Base-by-base conservation (phyloP, 2,888 invertebrate genomes). In the Caenorhabditis sp. region DNA sequence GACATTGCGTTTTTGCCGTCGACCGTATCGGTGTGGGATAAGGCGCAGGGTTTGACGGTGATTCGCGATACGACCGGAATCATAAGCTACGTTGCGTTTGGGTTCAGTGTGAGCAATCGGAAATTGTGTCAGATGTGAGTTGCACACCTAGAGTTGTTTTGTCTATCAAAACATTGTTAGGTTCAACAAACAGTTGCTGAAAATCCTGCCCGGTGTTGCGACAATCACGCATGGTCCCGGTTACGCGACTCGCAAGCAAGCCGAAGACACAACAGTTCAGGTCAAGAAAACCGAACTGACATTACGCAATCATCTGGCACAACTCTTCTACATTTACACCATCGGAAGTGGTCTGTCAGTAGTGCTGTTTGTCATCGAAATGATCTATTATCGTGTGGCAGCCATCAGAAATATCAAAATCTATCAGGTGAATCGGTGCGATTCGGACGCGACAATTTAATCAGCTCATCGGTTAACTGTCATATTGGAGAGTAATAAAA, bases 51-150 rank as follows among this genome's bases (percentile, higher is more conserved):
- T 21, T 54, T 76, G 12, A 79, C 76, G 1, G 78, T 79, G 17
- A 81, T 81, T 24, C 62, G 77, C 49, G 81, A 81, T 67, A 75
- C 78, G 0, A 74, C 71, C 21, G 81, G 80, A 24, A 79, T 81
- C 26, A 31, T 62, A 23, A 77, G 76, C 58, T 80, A 80, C 53
- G 77, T 79, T 5, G 79, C 78, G 1, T 81, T 77, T 36, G 80
- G 79, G 8, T 81, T 81, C 62, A 80, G 79, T 53, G 60, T 66
- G 59, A 78, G 67, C 59, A 79, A 81, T 36, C 54, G 70, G 26
- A 76, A 71, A 61, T 51, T 79, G 1, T 79, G 79, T 36, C 67
- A 75, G 54, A 66, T 69, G 78, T 74, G 10, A 10, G 31, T n/a
- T n/a, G n/a, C n/a, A n/a, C n/a, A n/a, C n/a, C n/a, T n/a, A n/a